phyloP scores from a whole-genome alignment of 1,140 invertebrate species.

The Platyscapa corneri region DNA sequence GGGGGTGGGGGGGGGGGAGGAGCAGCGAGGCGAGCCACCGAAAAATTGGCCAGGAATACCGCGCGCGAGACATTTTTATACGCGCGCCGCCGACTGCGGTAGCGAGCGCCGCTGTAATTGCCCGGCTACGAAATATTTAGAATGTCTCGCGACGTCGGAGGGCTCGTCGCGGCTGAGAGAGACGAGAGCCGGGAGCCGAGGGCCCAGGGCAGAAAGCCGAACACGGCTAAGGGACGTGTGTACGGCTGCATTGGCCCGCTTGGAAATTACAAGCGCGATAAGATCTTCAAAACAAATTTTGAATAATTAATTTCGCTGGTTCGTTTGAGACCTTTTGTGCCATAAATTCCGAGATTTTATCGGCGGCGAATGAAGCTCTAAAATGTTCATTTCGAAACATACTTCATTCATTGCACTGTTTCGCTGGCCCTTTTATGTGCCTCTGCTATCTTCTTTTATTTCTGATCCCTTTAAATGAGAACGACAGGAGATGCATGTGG shows the following conservation, averaged over 20 bases:
- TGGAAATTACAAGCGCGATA: slow-evolving; percentile 9
- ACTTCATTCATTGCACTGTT: slow-evolving; percentile 27
- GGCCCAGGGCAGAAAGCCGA: background rate
- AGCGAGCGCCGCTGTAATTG: slow-evolving; percentile 29
- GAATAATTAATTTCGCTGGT: slow-evolving; percentile 25
- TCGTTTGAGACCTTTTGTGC: slow-evolving; percentile 22
- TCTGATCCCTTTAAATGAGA: slow-evolving; percentile 10
- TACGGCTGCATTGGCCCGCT: background rate
- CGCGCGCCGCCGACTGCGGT: background rate
- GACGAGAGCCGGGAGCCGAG: background rate
- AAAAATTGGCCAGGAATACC: slow-evolving; percentile 43
- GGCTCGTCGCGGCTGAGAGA: background rate
- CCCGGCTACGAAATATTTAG: slow-evolving; percentile 44
- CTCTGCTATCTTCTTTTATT: slow-evolving; percentile 14
- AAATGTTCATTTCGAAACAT: slow-evolving; percentile 22
- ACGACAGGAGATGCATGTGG: background rate
- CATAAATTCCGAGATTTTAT: slow-evolving; percentile 23
- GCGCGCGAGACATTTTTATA: slow-evolving; percentile 33
- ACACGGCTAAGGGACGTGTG: background rate
- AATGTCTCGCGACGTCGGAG: slow-evolving; percentile 28
- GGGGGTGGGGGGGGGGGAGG: background rate
- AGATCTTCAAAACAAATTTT: slow-evolving; percentile 32
- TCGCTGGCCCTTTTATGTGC: slow-evolving; percentile 1
- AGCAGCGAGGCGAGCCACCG: slow-evolving; percentile 12
- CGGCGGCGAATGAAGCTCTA: slow-evolving; percentile 11